A percentile compares a stretch with the other conserved stretches of the same genome.
phyloP scores from a whole-genome alignment of 2,113 vertebrate genomes.

The Paramisgurnus dabryanus region DNA sequence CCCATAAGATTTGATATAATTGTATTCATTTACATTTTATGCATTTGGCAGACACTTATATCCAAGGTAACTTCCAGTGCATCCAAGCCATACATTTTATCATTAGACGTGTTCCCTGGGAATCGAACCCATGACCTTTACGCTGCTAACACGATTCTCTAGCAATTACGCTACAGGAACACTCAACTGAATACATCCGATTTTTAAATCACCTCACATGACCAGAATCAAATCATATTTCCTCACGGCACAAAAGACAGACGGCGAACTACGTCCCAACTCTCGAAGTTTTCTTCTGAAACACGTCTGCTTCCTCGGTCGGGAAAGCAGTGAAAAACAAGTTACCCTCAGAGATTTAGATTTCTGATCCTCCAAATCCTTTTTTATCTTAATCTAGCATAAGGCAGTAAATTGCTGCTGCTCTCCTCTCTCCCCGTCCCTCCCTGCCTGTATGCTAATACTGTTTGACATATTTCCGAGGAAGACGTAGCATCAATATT shows the following conservation, averaged over 20 bases:
- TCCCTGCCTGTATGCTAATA: slow-evolving; percentile 55
- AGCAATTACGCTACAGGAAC: too few species aligned
- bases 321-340: slow-evolving; percentile 20
- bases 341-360: slow-evolving; percentile 30
- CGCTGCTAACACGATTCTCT: too few species aligned
- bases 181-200: too few species aligned
- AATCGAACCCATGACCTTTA: too few species aligned
- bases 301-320: slow-evolving; percentile 3
- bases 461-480: slow-evolving; percentile 52
- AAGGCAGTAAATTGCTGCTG: slow-evolving; percentile 30
- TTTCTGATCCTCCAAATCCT: slow-evolving; percentile 39
- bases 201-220: neutral
- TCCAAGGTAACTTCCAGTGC: too few species aligned
- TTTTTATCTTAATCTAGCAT: slow-evolving; percentile 41
- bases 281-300: slow-evolving; percentile 25
- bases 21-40: too few species aligned
- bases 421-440: slow-evolving; percentile 22
- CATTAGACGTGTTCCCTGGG: too few species aligned
- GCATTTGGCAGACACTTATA: too few species aligned
- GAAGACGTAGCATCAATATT: slow-evolving; percentile 60
- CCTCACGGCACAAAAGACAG: neutral
- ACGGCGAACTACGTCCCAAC: slow-evolving; percentile 14
- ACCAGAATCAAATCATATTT: neutral
- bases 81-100: too few species aligned
- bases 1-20: too few species aligned